These are phyloP conservation scores for Temnothorax nylanderi DNA, from an alignment of 1,140 invertebrate genomes.

Conservation along the genomic window DNA sequence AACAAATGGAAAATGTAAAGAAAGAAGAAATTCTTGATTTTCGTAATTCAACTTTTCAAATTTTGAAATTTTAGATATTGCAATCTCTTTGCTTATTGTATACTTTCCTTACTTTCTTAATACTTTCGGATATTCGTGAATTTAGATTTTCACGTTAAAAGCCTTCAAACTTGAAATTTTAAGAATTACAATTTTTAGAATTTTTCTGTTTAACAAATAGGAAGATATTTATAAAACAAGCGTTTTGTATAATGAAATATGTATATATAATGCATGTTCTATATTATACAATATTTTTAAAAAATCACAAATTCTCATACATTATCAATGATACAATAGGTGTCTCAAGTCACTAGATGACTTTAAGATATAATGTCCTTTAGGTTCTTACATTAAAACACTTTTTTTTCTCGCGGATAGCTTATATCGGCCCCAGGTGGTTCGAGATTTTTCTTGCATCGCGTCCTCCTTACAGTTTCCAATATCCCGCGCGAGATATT, in stretches of 20 bases:
- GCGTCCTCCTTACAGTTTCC: background rate
- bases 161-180: background rate
- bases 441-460: slow-evolving; percentile 37
- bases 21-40: background rate
- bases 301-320: background rate
- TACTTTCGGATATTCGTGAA: background rate
- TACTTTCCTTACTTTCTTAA: background rate
- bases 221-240: background rate
- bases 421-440: slow-evolving; percentile 9
- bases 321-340: background rate
- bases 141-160: background rate
- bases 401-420: slow-evolving; percentile 22
- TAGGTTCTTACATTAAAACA: background rate
- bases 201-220: background rate
- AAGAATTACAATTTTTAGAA: background rate
- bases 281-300: background rate
- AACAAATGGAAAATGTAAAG: background rate
- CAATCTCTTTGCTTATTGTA: background rate
- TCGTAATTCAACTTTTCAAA: background rate
- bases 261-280: background rate
- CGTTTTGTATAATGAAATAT: background rate
- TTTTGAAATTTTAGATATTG: background rate
- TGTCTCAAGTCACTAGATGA: background rate
- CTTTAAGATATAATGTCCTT: background rate
- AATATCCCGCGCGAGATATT: slow-evolving; percentile 58